Percentiles rank a stretch among this genome's conserved stretches.
These are phyloP conservation scores for Hipparchia semele DNA, from an alignment of 2,888 invertebrate species.

Conservation along the genomic window DNA sequence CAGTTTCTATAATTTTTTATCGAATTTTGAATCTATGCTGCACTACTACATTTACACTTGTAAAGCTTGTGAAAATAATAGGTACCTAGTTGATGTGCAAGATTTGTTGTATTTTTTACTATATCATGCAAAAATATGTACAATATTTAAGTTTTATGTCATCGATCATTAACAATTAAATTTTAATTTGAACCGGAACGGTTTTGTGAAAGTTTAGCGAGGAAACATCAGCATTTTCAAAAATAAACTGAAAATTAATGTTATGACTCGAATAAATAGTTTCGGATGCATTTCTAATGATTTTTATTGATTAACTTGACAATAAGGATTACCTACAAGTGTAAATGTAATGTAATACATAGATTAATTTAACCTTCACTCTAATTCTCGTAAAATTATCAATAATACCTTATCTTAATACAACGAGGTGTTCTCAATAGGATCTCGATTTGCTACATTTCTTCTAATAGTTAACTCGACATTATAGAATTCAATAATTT, in stretches of 20 bases:
- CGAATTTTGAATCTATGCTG: constrained; percentile 34
- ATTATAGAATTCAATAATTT: constrained; percentile 77
- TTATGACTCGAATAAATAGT: too few relatives aligned
- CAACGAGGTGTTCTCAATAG: constrained; percentile 50
- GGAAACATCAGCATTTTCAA: too few relatives aligned
- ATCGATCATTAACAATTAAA: too few relatives aligned
- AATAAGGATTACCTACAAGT: constrained; percentile 18
- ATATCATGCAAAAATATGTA: too few relatives aligned
- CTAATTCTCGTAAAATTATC: constrained; percentile 34
- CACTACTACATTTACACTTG: constrained; percentile 27
- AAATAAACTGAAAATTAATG: too few relatives aligned
- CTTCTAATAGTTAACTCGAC: constrained; percentile 75
- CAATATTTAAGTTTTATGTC: too few relatives aligned
- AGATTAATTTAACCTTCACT: constrained; percentile 35
- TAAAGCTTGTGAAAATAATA: neutral
- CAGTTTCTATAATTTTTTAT: constrained; percentile 34
- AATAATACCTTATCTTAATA: constrained; percentile 39
- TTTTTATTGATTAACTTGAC: neutral
- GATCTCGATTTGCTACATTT: constrained; percentile 58
- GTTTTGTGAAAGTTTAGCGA: too few relatives aligned
- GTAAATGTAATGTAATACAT: constrained; percentile 19
- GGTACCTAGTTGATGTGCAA: too few relatives aligned
- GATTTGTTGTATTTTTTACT: too few relatives aligned
- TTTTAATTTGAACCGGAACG: too few relatives aligned
- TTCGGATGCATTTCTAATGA: too few relatives aligned